phyloP scores from a whole-genome alignment of 1,140 invertebrate species.

The Zaprionus capensis region DNA sequence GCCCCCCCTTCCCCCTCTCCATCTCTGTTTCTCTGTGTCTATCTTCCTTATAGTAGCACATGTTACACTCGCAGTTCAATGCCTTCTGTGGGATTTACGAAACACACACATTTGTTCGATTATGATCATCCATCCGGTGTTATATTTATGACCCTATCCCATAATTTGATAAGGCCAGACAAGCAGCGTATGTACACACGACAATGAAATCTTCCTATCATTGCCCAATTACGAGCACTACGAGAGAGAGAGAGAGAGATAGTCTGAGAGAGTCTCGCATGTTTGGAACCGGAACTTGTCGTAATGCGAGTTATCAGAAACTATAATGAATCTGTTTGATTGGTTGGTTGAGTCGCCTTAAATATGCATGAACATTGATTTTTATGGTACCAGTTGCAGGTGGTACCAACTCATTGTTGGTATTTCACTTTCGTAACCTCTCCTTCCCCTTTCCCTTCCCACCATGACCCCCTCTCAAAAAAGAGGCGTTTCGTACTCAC shows the following conservation, averaged over 20 bases:
- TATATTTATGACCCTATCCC: constrained; percentile 56
- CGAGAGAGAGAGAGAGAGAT: neutral
- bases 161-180: constrained; percentile 48
- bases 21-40: neutral
- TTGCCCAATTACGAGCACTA: constrained; percentile 24
- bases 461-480: neutral
- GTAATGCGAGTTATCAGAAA: constrained; percentile 33
- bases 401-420: neutral
- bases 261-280: neutral
- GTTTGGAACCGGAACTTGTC: constrained; percentile 58
- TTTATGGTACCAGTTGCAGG: constrained; percentile 24
- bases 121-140: constrained; percentile 35
- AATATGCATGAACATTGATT: constrained; percentile 57
- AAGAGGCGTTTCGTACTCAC: constrained; percentile 84
- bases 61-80: constrained; percentile 61
- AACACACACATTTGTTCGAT: constrained; percentile 36
- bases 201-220: constrained; percentile 6
- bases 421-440: neutral
- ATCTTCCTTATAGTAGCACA: constrained; percentile 20
- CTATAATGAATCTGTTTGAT: constrained; percentile 41
- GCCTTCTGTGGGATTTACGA: constrained; percentile 56
- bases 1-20: neutral
- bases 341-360: constrained; percentile 8
- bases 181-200: constrained; percentile 19
- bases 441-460: neutral